A percentile compares a stretch with the other conserved stretches of the same genome.
phyloP scores from a whole-genome alignment of 2,797 vertebrate species.

The Fundulus diaphanus region DNA sequence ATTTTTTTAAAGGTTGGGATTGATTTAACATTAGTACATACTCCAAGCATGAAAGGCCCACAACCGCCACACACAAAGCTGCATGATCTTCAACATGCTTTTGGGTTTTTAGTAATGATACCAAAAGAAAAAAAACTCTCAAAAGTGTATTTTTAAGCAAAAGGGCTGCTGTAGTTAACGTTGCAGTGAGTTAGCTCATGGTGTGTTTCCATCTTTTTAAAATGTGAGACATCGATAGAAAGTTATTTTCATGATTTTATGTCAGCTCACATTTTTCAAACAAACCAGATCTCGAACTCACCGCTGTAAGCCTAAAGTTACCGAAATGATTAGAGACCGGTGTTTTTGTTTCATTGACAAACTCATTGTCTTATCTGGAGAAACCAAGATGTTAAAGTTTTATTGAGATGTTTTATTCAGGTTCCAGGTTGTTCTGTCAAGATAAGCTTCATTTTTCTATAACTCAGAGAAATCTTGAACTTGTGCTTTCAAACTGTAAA shows the following conservation, averaged over 20 bases:
- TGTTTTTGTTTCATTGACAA: too few species aligned
- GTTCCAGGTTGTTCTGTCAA: background rate
- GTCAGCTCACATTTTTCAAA: too few species aligned
- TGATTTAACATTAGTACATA: background rate
- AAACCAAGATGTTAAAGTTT: background rate
- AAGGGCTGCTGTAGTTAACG: background rate
- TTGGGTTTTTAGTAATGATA: background rate
- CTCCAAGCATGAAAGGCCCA: background rate
- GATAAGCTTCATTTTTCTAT: background rate
- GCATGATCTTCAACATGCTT: background rate
- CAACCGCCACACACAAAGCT: background rate
- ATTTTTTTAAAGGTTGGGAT: background rate
- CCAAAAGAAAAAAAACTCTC: background rate
- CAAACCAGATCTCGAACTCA: too few species aligned
- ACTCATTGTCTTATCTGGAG: background rate
- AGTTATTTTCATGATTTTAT: too few species aligned
- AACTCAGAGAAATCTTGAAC: background rate
- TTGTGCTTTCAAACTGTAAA: background rate
- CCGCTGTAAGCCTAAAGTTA: too few species aligned
- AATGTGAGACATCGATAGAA: too few species aligned
- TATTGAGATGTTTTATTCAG: background rate
- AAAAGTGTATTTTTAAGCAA: too few species aligned
- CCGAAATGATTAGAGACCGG: too few species aligned
- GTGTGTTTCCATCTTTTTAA: background rate
- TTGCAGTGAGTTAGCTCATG: background rate